Evolutionary conservation across 2,113 vertebrate species (phyloP).

Genomic region (Paracanthobrama guichenoti): DNA sequence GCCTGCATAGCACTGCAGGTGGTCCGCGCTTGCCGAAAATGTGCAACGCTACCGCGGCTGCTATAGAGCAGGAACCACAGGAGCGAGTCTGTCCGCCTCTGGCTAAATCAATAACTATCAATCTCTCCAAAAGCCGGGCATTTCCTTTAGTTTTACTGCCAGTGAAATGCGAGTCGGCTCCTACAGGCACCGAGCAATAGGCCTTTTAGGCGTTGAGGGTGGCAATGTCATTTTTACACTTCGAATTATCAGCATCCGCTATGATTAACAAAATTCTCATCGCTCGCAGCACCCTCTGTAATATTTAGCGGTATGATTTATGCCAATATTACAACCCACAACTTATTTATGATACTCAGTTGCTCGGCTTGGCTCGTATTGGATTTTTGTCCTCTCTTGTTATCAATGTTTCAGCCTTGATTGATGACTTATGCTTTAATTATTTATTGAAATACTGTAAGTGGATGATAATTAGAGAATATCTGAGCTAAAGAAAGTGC

Average conservation of each 20-base stretch:
- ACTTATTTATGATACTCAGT: slow-evolving; percentile 50
- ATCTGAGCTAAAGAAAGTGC: slow-evolving; percentile 46
- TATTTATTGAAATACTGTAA: slow-evolving; percentile 60
- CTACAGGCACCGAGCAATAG: background rate
- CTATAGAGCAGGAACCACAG: background rate
- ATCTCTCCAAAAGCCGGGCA: slow-evolving; percentile 34
- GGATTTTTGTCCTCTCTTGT: slow-evolving; percentile 43
- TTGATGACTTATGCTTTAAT: slow-evolving; percentile 61
- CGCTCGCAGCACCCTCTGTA: slow-evolving; percentile 20
- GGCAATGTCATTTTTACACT: slow-evolving; percentile 13
- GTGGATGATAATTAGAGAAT: slow-evolving; percentile 57
- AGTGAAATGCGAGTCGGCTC: slow-evolving; percentile 13
- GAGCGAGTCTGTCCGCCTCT: slow-evolving; percentile 18
- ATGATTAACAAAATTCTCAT: slow-evolving; percentile 45
- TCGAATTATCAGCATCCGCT: slow-evolving; percentile 26
- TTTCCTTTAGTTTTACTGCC: slow-evolving; percentile 38
- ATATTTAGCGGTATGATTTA: slow-evolving; percentile 55
- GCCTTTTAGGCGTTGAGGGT: background rate
- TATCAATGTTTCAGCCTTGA: slow-evolving; percentile 58
- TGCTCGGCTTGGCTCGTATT: slow-evolving; percentile 49
- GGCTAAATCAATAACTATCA: slow-evolving; percentile 50
- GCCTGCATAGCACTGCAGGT: slow-evolving; percentile 23
- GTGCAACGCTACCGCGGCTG: background rate
- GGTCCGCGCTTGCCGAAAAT: slow-evolving; percentile 9
- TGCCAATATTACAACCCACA: slow-evolving; percentile 46